Evolutionary conservation across 2,797 vertebrate species (phyloP).

Genomic region (Taenioides sp.): DNA sequence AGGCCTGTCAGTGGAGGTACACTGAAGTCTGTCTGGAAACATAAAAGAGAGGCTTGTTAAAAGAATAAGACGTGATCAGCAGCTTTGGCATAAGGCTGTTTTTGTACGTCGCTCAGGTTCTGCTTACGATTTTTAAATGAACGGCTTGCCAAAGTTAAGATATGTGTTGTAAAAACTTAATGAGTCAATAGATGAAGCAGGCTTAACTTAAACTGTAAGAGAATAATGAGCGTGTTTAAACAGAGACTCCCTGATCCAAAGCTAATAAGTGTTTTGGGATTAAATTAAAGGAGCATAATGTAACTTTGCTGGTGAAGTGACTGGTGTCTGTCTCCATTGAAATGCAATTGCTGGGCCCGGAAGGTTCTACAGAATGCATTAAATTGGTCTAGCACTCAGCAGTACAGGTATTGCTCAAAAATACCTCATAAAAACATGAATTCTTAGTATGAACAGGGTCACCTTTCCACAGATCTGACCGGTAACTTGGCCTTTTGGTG

Average conservation of each 20-base stretch:
- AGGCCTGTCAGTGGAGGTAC: constrained; percentile 33
- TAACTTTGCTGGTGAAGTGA: too few relatives aligned
- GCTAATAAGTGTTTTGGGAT: not conserved
- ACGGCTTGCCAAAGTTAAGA: constrained; percentile 25
- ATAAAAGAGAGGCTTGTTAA: constrained; percentile 36
- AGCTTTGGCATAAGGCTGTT: constrained; percentile 24
- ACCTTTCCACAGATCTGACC: too few relatives aligned
- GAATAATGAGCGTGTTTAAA: constrained; percentile 11
- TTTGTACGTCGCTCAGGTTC: constrained; percentile 29
- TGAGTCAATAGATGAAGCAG: constrained; percentile 25
- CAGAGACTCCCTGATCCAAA: not conserved
- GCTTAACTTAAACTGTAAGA: not conserved
- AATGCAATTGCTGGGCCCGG: too few relatives aligned
- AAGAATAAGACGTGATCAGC: constrained; percentile 25
- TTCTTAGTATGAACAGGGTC: too few relatives aligned
- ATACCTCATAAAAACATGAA: too few relatives aligned
- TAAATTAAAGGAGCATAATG: too few relatives aligned
- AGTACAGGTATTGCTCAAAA: too few relatives aligned
- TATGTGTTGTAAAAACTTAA: constrained; percentile 30
- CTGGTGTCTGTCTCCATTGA: too few relatives aligned
- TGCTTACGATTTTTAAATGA: constrained; percentile 26
- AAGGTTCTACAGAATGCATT: too few relatives aligned
- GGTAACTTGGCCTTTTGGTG: too few relatives aligned
- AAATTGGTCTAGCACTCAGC: too few relatives aligned
- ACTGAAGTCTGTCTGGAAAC: constrained; percentile 31